Conservation (phyloP, 2,888 invertebrate species). For the Tachina fera region DNA sequence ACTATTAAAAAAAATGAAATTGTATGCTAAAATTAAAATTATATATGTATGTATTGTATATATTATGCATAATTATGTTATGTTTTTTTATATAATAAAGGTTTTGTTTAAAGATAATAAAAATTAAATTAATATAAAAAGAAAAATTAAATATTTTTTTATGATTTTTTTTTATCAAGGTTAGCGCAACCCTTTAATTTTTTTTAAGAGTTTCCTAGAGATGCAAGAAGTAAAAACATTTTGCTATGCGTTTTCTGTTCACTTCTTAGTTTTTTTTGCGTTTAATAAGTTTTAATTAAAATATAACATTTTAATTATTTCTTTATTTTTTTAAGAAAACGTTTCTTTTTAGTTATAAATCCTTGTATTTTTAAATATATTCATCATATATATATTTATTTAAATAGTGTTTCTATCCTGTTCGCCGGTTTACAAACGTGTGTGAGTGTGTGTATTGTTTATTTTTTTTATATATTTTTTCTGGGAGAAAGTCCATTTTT, state of each 20-base stretch:
- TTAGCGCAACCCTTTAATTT: conserved; percentile 6
- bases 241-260: conserved; percentile 58
- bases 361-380: conserved; percentile 39
- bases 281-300: conserved; percentile 51
- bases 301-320: conserved; percentile 45
- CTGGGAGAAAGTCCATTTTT: conserved; percentile 51
- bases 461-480: conserved; percentile 31
- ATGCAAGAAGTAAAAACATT: conserved; percentile 59
- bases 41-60: conserved; percentile 51
- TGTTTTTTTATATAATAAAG: conserved; percentile 55
- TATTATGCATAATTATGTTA: conserved; percentile 64
- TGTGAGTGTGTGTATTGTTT: conserved; percentile 62
- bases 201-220: conserved; percentile 42
- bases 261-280: conserved; percentile 42
- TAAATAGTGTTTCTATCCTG: conserved; percentile 71
- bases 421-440: conserved; percentile 72
- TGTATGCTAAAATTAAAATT: conserved; percentile 70
- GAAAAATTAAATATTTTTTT: conserved; percentile 61
- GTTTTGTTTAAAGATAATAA: conserved; percentile 61
- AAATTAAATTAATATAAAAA: conserved; percentile 63
- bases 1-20: conserved; percentile 67
- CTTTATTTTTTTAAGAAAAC: conserved; percentile 48
- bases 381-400: conserved; percentile 53
- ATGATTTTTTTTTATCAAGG: conserved; percentile 37
- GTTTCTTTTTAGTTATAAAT: conserved; percentile 48